Evolutionary conservation across 2,113 vertebrate genomes (phyloP).

Genomic region (Promerops cafer): DNA sequence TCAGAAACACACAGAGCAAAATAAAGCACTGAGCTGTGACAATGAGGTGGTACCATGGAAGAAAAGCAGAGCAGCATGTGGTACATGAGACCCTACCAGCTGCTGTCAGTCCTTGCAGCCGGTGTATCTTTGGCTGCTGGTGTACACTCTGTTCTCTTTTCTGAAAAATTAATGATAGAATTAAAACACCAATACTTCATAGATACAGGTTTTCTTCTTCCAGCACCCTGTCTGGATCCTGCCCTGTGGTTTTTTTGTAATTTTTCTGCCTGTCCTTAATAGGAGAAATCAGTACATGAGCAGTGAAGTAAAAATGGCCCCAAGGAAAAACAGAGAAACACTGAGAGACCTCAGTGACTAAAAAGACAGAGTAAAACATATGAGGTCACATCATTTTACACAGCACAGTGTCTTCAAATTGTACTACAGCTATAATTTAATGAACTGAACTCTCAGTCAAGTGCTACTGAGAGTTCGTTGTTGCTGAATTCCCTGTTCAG

Average conservation of each 20-base stretch:
- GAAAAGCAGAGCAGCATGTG: neutral
- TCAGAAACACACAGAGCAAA: neutral
- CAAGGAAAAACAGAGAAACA: neutral
- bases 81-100: neutral
- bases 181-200: neutral
- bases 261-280: neutral
- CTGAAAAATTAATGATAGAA: neutral
- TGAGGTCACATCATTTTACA: neutral
- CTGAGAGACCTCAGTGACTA: neutral
- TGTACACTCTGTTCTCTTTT: neutral
- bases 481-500: neutral
- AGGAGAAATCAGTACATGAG: neutral
- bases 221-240: neutral
- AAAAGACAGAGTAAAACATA: neutral
- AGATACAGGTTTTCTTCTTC: neutral
- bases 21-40: neutral
- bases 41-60: neutral
- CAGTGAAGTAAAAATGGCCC: neutral
- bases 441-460: neutral
- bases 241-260: neutral
- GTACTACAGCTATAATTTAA: neutral
- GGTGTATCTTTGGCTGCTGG: fast-evolving
- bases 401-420: neutral
- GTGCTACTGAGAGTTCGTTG: neutral
- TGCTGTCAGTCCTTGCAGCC: neutral